These are phyloP conservation scores for Formica selysi DNA, from an alignment of 1,140 invertebrate genomes.

Conservation along the genomic window DNA sequence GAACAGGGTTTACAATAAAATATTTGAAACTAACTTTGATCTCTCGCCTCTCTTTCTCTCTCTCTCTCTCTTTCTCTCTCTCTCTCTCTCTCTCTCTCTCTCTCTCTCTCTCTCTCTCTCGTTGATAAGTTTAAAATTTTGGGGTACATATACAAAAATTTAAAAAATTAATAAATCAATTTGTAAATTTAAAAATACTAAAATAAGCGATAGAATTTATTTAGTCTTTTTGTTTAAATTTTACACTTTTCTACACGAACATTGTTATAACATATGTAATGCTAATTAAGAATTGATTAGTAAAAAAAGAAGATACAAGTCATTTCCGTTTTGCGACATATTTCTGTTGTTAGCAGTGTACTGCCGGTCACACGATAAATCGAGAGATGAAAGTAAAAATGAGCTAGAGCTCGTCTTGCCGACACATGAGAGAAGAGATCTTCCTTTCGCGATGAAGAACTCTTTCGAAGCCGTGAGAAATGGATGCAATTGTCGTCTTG, in stretches of 20 bases:
- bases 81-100: too few relatives aligned
- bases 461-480: conserved; percentile 67
- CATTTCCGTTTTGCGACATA: conserved; percentile 16
- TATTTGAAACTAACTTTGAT: too few relatives aligned
- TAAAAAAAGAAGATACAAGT: conserved; percentile 1
- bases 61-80: too few relatives aligned
- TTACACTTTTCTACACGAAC: background rate
- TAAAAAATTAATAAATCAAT: background rate
- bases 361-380: conserved; percentile 61
- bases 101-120: too few relatives aligned
- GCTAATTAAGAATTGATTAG: conserved; percentile 30
- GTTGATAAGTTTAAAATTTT: background rate
- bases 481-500: conserved; percentile 40
- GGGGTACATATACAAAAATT: too few relatives aligned
- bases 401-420: background rate
- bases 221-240: background rate
- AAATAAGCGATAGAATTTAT: background rate
- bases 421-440: conserved; percentile 34
- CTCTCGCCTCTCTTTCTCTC: too few relatives aligned
- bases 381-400: conserved; percentile 54
- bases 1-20: too few relatives aligned
- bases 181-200: background rate
- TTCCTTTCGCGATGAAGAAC: conserved; percentile 24
- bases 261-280: background rate
- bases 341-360: conserved; percentile 27